These are phyloP conservation scores for Zosterops lateralis DNA, from an alignment of 2,113 vertebrate species.

Conservation along the genomic window DNA sequence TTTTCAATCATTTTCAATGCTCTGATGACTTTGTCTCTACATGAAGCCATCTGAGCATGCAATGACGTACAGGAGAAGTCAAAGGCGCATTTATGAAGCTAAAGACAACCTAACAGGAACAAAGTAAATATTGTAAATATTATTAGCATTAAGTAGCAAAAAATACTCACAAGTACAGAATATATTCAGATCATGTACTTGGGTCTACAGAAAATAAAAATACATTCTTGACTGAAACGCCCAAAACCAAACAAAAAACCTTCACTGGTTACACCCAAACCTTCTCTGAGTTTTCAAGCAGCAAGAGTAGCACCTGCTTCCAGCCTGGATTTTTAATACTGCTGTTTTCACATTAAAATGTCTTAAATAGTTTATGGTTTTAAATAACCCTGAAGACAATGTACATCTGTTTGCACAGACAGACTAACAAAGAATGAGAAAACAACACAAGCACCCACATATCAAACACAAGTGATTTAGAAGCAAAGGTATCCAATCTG, in stretches of 20 bases:
- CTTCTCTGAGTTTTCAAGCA: background rate
- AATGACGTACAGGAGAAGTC: background rate
- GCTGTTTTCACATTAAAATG: background rate
- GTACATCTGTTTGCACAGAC: background rate
- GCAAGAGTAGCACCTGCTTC: background rate
- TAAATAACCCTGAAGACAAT: slow-evolving; percentile 28
- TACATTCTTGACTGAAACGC: background rate
- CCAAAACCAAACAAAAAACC: background rate
- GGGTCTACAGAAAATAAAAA: background rate
- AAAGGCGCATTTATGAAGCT: background rate
- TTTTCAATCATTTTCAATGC: background rate
- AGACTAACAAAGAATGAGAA: background rate
- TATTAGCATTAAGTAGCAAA: background rate
- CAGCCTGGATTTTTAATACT: background rate
- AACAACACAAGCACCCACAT: background rate
- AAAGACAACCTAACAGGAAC: slow-evolving; percentile 6
- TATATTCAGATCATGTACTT: background rate
- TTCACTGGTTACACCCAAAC: background rate
- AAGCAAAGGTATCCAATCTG: background rate
- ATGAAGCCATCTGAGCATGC: background rate
- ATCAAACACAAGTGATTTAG: background rate
- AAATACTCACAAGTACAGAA: background rate
- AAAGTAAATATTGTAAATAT: background rate
- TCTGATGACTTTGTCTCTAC: background rate
- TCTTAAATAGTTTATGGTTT: background rate